Base-by-base conservation (phyloP, 1,140 invertebrate genomes). In the Psilanteris sp. region DNA sequence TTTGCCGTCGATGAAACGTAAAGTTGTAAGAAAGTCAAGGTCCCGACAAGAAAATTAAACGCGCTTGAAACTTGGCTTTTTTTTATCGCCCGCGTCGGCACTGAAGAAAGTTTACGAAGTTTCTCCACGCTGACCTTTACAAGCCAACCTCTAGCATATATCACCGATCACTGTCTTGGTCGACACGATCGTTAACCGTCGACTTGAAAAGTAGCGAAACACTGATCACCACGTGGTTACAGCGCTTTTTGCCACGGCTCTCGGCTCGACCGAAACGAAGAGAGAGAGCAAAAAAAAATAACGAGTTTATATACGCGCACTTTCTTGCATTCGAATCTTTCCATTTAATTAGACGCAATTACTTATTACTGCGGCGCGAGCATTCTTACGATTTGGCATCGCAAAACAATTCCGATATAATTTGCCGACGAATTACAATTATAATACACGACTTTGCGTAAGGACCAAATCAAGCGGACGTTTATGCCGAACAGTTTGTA, bases 131-230 rank as follows among this genome's bases (percentile, higher is more conserved):
- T 72, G 55, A 62, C 68, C 68, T 72, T 72, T 72, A 32, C 31
- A 55, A 37, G 50, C 48, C 24, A 72, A 72, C 68, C 48, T 62
- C 50, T 34, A 57, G 32, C 55, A 55, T 72, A 62, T 72, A 62
- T 62, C 68, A 72, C 57, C 57, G 57, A 72, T 72, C 68, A 72
- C 68, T 72, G 68, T 72, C 68, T 72, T 32, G 55, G 48, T 32
- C 46, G 68, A 72, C 57, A 41, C 39, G 68, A 72, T 62, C 68
- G 57, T 72, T 72, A 64, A 67, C 62, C 62, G 22, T 57, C 50
- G 50, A 48, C 41, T 67, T 67, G 48, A 67, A 67, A 67, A 67
- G 62, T 67, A 67, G 48, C 48, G 48, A 67, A 67, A 55, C 62
- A 29, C 62, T 39, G 48, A 55, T 67, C 48, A 46, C 55, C 62